These are phyloP conservation scores for Lasius fuliginosus DNA, from an alignment of 2,888 invertebrate genomes.

Conservation along the genomic window DNA sequence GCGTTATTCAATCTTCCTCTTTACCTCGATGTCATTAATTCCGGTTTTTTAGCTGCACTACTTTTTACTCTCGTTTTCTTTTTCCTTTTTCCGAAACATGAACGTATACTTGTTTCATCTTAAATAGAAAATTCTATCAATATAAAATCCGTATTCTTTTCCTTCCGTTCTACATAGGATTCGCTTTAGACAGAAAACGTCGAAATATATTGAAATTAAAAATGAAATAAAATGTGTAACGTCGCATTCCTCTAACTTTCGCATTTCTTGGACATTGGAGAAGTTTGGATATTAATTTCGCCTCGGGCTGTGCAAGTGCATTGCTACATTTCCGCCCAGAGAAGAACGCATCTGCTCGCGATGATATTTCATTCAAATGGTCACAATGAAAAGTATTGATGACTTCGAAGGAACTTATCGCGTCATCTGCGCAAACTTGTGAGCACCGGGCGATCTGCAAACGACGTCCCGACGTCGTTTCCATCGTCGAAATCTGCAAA, in stretches of 20 bases:
- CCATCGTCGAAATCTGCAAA: constrained; percentile 37
- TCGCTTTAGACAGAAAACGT: background rate
- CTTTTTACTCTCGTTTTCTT: background rate
- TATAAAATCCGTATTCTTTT: background rate
- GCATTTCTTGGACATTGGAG: background rate
- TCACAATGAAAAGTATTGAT: constrained; percentile 78
- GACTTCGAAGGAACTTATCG: constrained; percentile 76
- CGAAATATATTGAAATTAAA: background rate
- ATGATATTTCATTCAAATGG: constrained; percentile 78
- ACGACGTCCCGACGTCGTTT: constrained; percentile 48
- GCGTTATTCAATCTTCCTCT: constrained; percentile 70
- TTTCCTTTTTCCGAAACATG: background rate
- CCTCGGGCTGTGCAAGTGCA: constrained; percentile 19
- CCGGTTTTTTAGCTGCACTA: constrained; percentile 61
- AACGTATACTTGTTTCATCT: background rate
- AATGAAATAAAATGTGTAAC: background rate
- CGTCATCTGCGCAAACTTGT: constrained; percentile 72
- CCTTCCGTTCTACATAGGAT: background rate
- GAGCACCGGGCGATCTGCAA: constrained; percentile 62
- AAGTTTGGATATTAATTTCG: constrained; percentile 32
- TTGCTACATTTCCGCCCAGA: constrained; percentile 25
- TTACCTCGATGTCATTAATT: constrained; percentile 69
- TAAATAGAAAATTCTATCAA: background rate
- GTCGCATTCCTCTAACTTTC: background rate
- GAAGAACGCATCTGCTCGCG: constrained; percentile 32